A percentile compares a stretch with the other conserved stretches of the same genome.
phyloP scores from a whole-genome alignment of 2,113 vertebrate genomes.

The Andinoacara biseriatus region DNA sequence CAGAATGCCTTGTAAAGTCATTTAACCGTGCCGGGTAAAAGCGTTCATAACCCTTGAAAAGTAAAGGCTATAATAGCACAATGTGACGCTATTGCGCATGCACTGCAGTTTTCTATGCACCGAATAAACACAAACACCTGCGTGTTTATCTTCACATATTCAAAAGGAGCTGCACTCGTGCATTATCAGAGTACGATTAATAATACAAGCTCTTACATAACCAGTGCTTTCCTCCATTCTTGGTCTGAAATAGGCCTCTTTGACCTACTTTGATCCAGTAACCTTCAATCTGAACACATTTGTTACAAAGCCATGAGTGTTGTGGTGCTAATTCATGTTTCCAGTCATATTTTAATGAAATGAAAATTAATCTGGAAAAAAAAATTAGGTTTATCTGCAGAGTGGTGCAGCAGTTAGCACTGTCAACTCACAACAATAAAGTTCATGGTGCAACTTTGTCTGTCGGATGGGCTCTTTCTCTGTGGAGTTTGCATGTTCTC shows the following conservation, averaged over 20 bases:
- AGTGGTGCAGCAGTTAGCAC: too few relatives aligned
- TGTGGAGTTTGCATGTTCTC: too few relatives aligned
- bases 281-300: neutral
- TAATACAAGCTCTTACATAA: conserved; percentile 6
- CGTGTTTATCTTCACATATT: neutral
- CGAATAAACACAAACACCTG: neutral
- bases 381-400: neutral
- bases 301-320: neutral
- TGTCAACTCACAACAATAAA: too few relatives aligned
- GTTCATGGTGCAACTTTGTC: too few relatives aligned
- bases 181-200: neutral
- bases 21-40: neutral
- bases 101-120: neutral
- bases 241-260: neutral
- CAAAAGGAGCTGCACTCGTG: neutral
- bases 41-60: conserved; percentile 24
- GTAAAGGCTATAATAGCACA: neutral
- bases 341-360: neutral
- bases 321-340: neutral
- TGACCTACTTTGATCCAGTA: neutral
- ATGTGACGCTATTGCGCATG: neutral
- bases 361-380: neutral
- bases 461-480: too few relatives aligned
- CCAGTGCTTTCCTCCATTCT: conserved; percentile 3
- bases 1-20: neutral